Evolutionary conservation across 2,797 vertebrate genomes (phyloP).

Genomic region (Crocidura indochinensis): DNA sequence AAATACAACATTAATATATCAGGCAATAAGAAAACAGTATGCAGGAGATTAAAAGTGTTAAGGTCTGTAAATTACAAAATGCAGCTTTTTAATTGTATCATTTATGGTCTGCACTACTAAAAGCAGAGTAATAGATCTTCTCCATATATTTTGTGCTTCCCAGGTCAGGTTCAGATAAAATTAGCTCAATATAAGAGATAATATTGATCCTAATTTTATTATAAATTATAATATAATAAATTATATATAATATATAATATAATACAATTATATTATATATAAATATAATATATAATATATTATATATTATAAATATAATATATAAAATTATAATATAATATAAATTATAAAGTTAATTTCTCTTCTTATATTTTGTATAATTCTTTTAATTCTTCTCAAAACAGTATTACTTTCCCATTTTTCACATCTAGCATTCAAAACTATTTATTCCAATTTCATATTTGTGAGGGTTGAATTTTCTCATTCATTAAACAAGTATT

Average conservation of each 20-base stretch:
- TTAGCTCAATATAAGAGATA: not conserved
- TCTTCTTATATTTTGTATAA: not conserved
- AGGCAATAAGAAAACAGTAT: constrained; percentile 16
- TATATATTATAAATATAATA: too few species aligned
- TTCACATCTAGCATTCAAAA: not conserved
- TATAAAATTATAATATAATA: too few species aligned
- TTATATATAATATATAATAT: too few species aligned
- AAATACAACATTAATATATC: not conserved
- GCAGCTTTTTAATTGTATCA: not conserved
- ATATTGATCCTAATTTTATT: not conserved
- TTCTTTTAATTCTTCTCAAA: not conserved
- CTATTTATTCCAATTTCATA: not conserved
- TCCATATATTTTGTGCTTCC: not conserved
- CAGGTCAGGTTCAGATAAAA: constrained; percentile 27
- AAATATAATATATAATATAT: too few species aligned
- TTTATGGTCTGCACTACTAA: not conserved
- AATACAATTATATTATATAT: too few species aligned
- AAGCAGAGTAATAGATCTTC: not conserved
- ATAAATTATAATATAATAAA: constrained; percentile 52
- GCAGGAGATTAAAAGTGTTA: not conserved
- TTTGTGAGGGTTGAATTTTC: not conserved
- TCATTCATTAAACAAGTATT: not conserved
- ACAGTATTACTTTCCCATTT: not conserved
- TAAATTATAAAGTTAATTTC: constrained; percentile 4
- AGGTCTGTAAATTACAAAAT: not conserved